Evolutionary conservation across 1,140 invertebrate genomes (phyloP).

Genomic region (Pachypeltis micranthus): DNA sequence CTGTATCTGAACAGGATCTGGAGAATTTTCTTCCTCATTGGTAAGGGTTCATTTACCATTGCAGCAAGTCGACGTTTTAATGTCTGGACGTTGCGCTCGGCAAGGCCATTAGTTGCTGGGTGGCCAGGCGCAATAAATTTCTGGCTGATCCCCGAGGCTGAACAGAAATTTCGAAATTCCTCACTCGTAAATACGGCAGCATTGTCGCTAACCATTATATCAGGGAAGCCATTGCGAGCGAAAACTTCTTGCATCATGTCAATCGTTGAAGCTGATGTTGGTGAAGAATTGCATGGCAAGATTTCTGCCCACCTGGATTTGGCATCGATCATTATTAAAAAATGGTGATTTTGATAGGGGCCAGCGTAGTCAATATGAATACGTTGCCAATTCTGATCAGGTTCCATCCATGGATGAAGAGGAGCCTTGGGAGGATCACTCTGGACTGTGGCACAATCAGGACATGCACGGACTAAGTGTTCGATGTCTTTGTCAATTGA

Average conservation of each 20-base stretch:
- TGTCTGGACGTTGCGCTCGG: slow-evolving; percentile 19
- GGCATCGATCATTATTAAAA: slow-evolving; percentile 35
- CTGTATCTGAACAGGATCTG: neutral
- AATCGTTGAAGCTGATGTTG: slow-evolving; percentile 12
- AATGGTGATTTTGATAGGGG: slow-evolving; percentile 29
- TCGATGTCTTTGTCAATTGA: slow-evolving; percentile 26
- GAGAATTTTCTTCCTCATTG: neutral
- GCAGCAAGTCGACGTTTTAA: slow-evolving; percentile 15
- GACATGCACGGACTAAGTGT: slow-evolving; percentile 19
- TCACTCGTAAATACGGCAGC: slow-evolving; percentile 30
- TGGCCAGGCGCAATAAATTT: slow-evolving; percentile 29
- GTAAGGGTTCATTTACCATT: neutral
- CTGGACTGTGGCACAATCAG: slow-evolving; percentile 20
- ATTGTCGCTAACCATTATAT: neutral
- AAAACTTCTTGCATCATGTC: neutral
- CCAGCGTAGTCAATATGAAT: slow-evolving; percentile 30
- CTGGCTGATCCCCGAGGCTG: slow-evolving; percentile 25
- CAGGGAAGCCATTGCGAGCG: neutral
- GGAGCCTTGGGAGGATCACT: slow-evolving; percentile 21
- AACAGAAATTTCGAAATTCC: slow-evolving; percentile 32
- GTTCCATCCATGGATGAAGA: slow-evolving; percentile 21
- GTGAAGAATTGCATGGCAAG: neutral
- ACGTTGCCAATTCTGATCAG: slow-evolving; percentile 23
- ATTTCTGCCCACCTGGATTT: slow-evolving; percentile 30
- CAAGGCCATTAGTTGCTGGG: slow-evolving; percentile 27